Evolutionary conservation across 1,140 invertebrate species (phyloP).

Genomic region (Pantala flavescens): DNA sequence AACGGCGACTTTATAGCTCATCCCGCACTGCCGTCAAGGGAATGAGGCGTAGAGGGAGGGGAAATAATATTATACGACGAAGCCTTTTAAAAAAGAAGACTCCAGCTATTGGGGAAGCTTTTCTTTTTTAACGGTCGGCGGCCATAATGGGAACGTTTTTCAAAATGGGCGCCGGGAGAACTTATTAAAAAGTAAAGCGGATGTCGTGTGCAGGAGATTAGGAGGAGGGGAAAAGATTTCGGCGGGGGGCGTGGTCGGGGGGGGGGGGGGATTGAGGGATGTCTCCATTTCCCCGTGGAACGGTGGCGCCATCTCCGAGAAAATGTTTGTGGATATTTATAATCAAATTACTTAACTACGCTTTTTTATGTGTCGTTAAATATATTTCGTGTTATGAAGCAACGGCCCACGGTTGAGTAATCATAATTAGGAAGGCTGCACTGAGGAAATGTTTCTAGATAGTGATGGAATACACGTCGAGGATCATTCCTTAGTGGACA

Average conservation of each 20-base stretch:
- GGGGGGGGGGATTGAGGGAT: not conserved
- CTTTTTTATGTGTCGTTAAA: too few relatives aligned
- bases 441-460: too few relatives aligned
- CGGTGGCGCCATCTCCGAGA: too few relatives aligned
- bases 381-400: too few relatives aligned
- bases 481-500: too few relatives aligned
- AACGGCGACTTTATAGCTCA: not conserved
- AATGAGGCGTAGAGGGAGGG: not conserved
- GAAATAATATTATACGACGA: not conserved
- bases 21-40: not conserved
- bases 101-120: not conserved
- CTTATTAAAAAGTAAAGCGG: constrained; percentile 10
- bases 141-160: not conserved
- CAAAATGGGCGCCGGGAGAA: constrained; percentile 2
- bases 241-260: not conserved
- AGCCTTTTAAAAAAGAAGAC: not conserved
- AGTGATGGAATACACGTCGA: too few relatives aligned
- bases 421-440: too few relatives aligned
- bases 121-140: constrained; percentile 5
- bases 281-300: not conserved
- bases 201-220: not conserved
- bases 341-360: too few relatives aligned
- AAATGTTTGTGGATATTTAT: too few relatives aligned
- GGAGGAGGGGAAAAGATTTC: not conserved
- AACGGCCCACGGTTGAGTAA: too few relatives aligned